Evolutionary conservation across 2,797 vertebrate genomes (phyloP).

Genomic region (Euthynnus affinis): DNA sequence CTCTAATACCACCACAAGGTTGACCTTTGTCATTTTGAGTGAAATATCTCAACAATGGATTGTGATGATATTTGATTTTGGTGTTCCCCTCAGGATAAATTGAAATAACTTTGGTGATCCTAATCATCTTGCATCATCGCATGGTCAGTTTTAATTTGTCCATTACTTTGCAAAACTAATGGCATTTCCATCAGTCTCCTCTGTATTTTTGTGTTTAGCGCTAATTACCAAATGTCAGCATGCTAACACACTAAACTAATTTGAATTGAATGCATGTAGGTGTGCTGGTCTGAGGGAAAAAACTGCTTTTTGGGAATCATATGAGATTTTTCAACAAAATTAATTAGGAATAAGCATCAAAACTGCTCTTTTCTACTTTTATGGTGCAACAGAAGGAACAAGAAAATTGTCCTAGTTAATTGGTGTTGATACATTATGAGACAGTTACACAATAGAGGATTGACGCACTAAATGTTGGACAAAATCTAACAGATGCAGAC

Average conservation of each 20-base stretch:
- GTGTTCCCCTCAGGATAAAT: no score
- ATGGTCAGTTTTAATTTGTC: neutral
- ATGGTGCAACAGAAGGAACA: neutral
- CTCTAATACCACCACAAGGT: no score
- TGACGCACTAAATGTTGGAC: conserved; percentile 36
- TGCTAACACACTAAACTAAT: neutral
- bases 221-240: neutral
- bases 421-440: conserved; percentile 7
- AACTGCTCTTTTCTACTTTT: neutral
- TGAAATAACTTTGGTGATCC: no score
- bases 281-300: neutral
- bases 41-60: no score
- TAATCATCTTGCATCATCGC: neutral
- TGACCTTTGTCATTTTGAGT: no score
- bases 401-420: conserved; percentile 37
- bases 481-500: conserved; percentile 23
- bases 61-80: no score
- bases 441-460: conserved; percentile 17
- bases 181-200: neutral
- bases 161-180: neutral
- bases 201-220: neutral
- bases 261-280: neutral
- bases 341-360: neutral
- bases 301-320: neutral
- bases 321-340: neutral